Percentiles rank a stretch among this genome's conserved stretches.
Evolutionary conservation across 2,888 invertebrate genomes (phyloP).

Genomic region (Globia sparganii): DNA sequence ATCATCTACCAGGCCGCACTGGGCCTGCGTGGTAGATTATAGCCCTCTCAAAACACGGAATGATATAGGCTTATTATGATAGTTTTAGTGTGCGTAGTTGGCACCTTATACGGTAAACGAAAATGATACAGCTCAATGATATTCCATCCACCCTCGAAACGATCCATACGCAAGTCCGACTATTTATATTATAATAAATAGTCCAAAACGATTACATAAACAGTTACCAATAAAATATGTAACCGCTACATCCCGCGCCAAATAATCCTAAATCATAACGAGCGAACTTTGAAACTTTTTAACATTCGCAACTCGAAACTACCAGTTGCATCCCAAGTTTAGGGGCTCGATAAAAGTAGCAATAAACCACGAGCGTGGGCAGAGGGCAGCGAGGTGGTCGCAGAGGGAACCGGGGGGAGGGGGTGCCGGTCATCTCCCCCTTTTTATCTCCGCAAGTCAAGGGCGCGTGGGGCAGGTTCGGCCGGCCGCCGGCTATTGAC

Average conservation of each 20-base stretch:
- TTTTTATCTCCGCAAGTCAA: slow-evolving; percentile 89
- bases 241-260: slow-evolving; percentile 5
- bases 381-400: slow-evolving; percentile 75
- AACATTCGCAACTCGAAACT: slow-evolving; percentile 65
- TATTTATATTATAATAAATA: slow-evolving; percentile 3
- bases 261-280: slow-evolving; percentile 64
- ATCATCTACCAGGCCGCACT: not conserved
- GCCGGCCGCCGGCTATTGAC: slow-evolving; percentile 90
- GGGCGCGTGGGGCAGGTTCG: slow-evolving; percentile 90
- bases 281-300: slow-evolving; percentile 60
- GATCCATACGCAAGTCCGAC: not conserved
- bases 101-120: not conserved
- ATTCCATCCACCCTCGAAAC: not conserved
- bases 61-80: not conserved
- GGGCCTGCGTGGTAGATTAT: not conserved
- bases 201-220: slow-evolving; percentile 8
- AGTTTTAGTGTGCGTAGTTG: not conserved
- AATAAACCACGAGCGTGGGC: slow-evolving; percentile 82
- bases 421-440: slow-evolving; percentile 87
- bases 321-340: slow-evolving; percentile 82
- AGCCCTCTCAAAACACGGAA: not conserved
- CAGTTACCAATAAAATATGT: slow-evolving; percentile 20
- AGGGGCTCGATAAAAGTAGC: slow-evolving; percentile 82
- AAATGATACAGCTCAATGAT: slow-evolving; percentile 11
- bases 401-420: slow-evolving; percentile 62